phyloP scores from a whole-genome alignment of 1,140 invertebrate genomes.

The Drosophila ficusphila region DNA sequence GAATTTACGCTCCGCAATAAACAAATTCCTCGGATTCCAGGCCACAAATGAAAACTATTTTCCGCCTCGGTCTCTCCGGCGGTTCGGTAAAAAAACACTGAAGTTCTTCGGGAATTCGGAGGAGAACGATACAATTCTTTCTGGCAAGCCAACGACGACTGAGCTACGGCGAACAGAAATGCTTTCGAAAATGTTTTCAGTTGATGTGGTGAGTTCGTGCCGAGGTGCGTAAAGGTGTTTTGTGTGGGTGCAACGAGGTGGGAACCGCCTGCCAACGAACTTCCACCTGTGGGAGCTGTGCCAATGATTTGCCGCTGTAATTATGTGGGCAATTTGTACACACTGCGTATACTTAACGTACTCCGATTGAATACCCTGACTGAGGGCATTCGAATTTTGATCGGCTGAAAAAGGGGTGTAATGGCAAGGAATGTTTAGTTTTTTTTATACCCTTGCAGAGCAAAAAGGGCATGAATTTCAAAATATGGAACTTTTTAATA shows the following conservation, averaged over 20 bases:
- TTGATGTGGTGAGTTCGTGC: slow-evolving; percentile 55
- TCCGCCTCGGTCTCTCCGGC: slow-evolving; percentile 17
- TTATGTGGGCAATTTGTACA: neutral
- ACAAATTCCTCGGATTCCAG: slow-evolving; percentile 75
- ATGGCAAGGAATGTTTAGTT: too few species aligned
- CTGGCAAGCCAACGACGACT: slow-evolving; percentile 60
- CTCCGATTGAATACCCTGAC: neutral
- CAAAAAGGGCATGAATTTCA: too few species aligned
- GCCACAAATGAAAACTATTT: slow-evolving; percentile 51
- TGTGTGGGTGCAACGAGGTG: slow-evolving; percentile 48
- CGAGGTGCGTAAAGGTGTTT: slow-evolving; percentile 65
- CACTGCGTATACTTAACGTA: neutral
- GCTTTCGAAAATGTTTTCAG: slow-evolving; percentile 52
- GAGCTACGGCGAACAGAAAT: slow-evolving; percentile 47
- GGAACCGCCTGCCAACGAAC: slow-evolving; percentile 3
- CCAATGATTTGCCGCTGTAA: slow-evolving; percentile 3
- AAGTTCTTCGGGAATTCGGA: slow-evolving; percentile 13
- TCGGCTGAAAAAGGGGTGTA: too few species aligned
- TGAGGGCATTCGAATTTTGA: neutral
- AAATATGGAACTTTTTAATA: too few species aligned
- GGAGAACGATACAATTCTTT: slow-evolving; percentile 26
- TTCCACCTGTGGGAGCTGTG: slow-evolving; percentile 46
- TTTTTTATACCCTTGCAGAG: too few species aligned
- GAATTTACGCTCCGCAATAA: slow-evolving; percentile 58
- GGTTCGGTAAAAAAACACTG: slow-evolving; percentile 57